Conservation (phyloP, 2,113 vertebrate species). For the Damaliscus lunatus region DNA sequence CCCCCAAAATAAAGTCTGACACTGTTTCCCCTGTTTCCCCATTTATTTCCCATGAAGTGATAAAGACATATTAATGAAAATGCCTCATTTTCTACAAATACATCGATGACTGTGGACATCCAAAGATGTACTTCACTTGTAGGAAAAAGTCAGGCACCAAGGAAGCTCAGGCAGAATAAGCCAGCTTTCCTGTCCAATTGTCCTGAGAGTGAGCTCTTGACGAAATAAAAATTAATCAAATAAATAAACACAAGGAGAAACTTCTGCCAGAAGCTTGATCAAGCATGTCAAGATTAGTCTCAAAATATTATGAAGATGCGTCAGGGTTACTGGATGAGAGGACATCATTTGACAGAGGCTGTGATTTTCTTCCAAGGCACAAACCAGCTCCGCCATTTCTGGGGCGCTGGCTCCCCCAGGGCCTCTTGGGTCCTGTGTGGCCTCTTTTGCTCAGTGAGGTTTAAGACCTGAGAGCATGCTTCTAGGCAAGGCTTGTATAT, state of each 20-base stretch:
- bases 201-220: neutral
- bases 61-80: neutral
- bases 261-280: neutral
- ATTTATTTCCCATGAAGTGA: no score
- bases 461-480: neutral
- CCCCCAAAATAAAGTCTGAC: no score
- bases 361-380: neutral
- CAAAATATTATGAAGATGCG: accelerated
- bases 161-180: neutral
- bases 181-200: neutral
- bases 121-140: neutral
- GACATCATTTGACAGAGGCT: neutral
- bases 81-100: neutral
- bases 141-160: neutral
- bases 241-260: neutral
- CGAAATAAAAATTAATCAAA: neutral
- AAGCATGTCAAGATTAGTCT: neutral
- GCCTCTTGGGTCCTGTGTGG: neutral
- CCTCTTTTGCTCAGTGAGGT: neutral
- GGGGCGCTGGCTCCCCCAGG: neutral
- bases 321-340: neutral
- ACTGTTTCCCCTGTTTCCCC: no score
- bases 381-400: neutral
- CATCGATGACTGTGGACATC: neutral
- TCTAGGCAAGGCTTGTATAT: accelerated